phyloP scores from a whole-genome alignment of 2,888 invertebrate genomes.

The Phaonia tiefii region DNA sequence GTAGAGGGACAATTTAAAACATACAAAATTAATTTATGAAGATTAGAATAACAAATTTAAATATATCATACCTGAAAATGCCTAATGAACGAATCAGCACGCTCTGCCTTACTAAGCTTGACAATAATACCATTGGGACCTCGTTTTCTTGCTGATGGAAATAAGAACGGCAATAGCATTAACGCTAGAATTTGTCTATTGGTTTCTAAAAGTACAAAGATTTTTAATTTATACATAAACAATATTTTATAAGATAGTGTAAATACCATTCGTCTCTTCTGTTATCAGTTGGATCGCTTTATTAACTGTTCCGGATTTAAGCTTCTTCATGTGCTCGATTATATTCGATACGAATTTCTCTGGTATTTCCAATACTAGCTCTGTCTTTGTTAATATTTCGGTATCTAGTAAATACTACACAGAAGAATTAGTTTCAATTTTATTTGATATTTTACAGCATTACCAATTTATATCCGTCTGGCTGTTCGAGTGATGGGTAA shows the following conservation, averaged over 20 bases:
- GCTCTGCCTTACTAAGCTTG: background rate
- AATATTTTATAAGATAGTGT: background rate
- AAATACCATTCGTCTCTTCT: background rate
- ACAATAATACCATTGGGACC: background rate
- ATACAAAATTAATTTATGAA: background rate
- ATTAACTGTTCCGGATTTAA: background rate
- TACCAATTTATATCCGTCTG: constrained; percentile 8
- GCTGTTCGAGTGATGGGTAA: background rate
- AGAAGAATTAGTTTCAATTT: background rate
- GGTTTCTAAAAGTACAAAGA: background rate
- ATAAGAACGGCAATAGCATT: background rate
- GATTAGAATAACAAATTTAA: background rate
- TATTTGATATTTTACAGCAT: background rate
- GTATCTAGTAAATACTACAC: background rate
- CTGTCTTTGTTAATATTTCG: background rate
- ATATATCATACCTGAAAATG: background rate
- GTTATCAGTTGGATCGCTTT: background rate
- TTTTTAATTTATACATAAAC: background rate
- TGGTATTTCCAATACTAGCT: background rate
- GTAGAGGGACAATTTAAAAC: too few relatives aligned
- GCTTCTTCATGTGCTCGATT: background rate
- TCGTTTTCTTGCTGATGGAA: background rate
- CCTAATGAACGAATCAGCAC: background rate
- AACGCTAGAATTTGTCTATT: background rate
- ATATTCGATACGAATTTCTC: background rate